Conservation (phyloP, 1,140 invertebrate species). For the Nasonia vitripennis region DNA sequence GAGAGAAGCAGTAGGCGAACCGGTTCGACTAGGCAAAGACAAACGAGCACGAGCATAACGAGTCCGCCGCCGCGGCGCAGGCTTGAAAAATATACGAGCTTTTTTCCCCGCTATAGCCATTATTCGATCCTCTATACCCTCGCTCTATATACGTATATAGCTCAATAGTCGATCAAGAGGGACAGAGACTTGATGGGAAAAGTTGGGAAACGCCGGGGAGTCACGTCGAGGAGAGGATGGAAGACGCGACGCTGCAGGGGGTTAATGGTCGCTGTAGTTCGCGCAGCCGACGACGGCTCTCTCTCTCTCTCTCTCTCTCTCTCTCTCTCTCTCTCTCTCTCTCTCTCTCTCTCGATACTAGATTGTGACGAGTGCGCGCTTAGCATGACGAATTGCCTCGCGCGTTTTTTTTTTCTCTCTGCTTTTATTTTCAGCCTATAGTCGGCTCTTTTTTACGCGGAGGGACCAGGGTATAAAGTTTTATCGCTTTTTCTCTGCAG, state of each 20-base stretch:
- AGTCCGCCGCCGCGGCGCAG: not conserved
- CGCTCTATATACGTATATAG: not conserved
- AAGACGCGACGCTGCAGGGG: not conserved
- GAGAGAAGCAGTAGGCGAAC: not conserved
- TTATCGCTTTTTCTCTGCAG: too few relatives aligned
- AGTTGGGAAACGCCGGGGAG: not conserved
- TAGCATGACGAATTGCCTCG: not conserved
- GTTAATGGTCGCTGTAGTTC: not conserved
- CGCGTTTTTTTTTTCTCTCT: too few relatives aligned
- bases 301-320: not conserved
- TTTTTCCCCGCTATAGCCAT: not conserved
- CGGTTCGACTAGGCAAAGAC: not conserved
- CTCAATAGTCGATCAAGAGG: not conserved
- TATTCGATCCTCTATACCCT: not conserved
- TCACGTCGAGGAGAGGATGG: not conserved
- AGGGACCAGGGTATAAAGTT: too few relatives aligned
- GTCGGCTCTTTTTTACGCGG: too few relatives aligned
- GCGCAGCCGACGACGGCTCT: not conserved
- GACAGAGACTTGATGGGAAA: not conserved
- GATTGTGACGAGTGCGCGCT: not conserved
- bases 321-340: not conserved
- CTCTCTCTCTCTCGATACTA: not conserved
- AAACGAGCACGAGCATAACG: not conserved
- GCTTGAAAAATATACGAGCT: not conserved
- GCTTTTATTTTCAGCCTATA: too few relatives aligned